These are phyloP conservation scores for Drosophila arizonae DNA, from an alignment of 1,140 invertebrate genomes.

Conservation along the genomic window DNA sequence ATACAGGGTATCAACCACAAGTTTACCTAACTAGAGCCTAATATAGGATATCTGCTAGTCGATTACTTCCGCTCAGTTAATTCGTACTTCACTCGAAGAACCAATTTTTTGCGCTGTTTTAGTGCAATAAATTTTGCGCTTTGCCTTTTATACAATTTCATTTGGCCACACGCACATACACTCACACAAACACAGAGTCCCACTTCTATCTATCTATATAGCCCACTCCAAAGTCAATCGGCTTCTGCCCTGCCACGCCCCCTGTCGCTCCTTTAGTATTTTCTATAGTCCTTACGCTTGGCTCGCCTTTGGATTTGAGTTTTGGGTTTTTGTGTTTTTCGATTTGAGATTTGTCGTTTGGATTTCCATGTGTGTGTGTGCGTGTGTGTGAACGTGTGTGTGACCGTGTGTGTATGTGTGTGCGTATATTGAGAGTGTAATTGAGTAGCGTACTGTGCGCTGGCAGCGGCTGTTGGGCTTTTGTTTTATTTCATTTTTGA, in stretches of 20 bases:
- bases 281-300: conserved; percentile 65
- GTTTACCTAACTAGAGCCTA: neutral
- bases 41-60: conserved; percentile 10
- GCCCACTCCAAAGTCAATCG: conserved; percentile 24
- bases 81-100: conserved; percentile 16
- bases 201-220: conserved; percentile 5
- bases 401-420: conserved; percentile 38
- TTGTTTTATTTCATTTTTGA: conserved; percentile 81
- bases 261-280: conserved; percentile 16
- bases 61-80: neutral
- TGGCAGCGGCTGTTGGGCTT: conserved; percentile 57
- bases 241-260: neutral
- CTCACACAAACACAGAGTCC: neutral
- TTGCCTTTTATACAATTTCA: conserved; percentile 81
- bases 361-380: conserved; percentile 50
- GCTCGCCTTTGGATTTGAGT: conserved; percentile 77
- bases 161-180: conserved; percentile 43
- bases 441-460: conserved; percentile 72
- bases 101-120: conserved; percentile 65
- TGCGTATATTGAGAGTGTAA: conserved; percentile 78
- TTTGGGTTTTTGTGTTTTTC: conserved; percentile 74
- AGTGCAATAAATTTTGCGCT: conserved; percentile 77
- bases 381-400: conserved; percentile 29
- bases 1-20: conserved; percentile 9
- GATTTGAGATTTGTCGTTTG: conserved; percentile 74